Conservation (phyloP, 2,888 invertebrate genomes). For the Bruchidius siliquastri region DNA sequence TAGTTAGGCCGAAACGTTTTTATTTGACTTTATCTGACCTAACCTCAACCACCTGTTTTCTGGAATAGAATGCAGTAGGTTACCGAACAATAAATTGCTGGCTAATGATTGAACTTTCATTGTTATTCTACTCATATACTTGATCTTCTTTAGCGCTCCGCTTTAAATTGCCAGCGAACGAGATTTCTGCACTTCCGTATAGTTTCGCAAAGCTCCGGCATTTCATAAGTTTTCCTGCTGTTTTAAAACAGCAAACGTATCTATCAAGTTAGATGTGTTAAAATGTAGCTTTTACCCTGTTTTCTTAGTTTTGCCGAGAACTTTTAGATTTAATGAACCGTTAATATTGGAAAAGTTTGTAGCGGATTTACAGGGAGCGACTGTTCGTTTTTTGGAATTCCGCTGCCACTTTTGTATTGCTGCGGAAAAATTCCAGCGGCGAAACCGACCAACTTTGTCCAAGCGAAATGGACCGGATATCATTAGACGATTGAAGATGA, state of each 20-base stretch:
- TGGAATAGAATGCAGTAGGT: too few relatives aligned
- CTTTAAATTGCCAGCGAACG: too few relatives aligned
- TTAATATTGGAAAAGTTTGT: conserved; percentile 17
- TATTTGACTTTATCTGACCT: too few relatives aligned
- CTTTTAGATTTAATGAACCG: conserved; percentile 15
- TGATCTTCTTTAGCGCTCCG: not conserved
- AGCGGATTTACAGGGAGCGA: conserved; percentile 4
- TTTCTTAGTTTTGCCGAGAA: conserved; percentile 4
- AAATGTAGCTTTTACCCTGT: conserved; percentile 7
- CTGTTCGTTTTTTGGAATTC: not conserved
- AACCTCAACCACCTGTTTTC: too few relatives aligned
- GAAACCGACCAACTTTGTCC: not conserved
- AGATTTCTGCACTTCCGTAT: too few relatives aligned
- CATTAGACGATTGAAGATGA: not conserved
- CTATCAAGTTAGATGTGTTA: conserved; percentile 12
- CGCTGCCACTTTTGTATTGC: not conserved
- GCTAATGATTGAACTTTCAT: too few relatives aligned
- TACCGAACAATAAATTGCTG: too few relatives aligned
- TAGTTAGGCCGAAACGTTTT: too few relatives aligned
- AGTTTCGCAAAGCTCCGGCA: not conserved
- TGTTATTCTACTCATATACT: not conserved
- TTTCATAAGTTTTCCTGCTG: not conserved
- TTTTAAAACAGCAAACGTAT: conserved; percentile 12
- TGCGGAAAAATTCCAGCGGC: not conserved
- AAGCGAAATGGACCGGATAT: not conserved